phyloP scores from a whole-genome alignment of 2,113 vertebrate genomes.

The Hippocampus comes region DNA sequence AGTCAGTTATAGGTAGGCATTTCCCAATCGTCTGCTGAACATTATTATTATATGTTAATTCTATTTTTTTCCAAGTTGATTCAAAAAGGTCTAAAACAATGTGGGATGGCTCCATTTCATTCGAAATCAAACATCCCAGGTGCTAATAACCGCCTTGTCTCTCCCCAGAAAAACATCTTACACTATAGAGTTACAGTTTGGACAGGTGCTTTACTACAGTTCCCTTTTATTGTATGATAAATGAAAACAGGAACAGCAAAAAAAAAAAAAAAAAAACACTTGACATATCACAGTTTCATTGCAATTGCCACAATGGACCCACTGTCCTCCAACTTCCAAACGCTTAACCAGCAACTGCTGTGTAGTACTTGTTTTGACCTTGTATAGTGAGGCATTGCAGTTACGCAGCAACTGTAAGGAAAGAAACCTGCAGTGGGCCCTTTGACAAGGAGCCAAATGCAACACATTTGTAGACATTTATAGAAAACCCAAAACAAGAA shows the following conservation, averaged over 20 bases:
- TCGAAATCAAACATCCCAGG: constrained; percentile 35
- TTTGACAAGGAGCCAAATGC: constrained; percentile 34
- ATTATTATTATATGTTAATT: not conserved
- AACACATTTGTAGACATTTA: constrained; percentile 53
- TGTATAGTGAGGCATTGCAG: constrained; percentile 22
- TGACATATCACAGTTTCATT: constrained; percentile 27
- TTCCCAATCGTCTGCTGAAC: constrained; percentile 23
- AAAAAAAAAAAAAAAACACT: not conserved
- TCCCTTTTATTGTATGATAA: constrained; percentile 36
- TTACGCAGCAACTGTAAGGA: constrained; percentile 26
- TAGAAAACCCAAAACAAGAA: constrained; percentile 40
- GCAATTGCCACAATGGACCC: constrained; percentile 28
- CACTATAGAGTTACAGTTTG: constrained; percentile 34
- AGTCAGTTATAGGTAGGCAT: constrained; percentile 13
- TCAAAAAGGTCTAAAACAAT: constrained; percentile 24
- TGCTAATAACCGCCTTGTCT: constrained; percentile 16
- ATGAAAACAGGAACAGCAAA: constrained; percentile 45
- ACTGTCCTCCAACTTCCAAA: constrained; percentile 33
- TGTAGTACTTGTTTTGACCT: constrained; percentile 46
- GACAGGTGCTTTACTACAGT: constrained; percentile 35
- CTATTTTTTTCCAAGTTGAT: not conserved
- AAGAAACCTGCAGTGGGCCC: constrained; percentile 18
- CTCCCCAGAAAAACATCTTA: constrained; percentile 17
- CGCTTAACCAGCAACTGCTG: constrained; percentile 52
- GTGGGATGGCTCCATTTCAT: constrained; percentile 34